These are phyloP conservation scores for Caradrina kadenii DNA, from an alignment of 2,888 invertebrate species.

Conservation along the genomic window DNA sequence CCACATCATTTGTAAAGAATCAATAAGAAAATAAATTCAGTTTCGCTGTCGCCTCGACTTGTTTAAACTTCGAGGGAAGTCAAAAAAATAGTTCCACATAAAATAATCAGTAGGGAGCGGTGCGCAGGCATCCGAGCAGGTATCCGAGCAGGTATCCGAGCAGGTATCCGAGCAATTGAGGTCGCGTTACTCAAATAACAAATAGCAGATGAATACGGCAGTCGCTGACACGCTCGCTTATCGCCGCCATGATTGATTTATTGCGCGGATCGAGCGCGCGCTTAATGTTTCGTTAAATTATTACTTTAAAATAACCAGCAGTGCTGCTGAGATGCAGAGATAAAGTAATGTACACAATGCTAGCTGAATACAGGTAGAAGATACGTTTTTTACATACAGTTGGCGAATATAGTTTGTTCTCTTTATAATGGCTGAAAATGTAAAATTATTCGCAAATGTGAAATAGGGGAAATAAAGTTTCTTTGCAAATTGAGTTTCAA, in stretches of 20 bases:
- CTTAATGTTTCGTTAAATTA: constrained; percentile 42
- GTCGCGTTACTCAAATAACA: constrained; percentile 50
- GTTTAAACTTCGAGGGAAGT: constrained; percentile 40
- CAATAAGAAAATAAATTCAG: constrained; percentile 38
- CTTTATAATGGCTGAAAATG: not conserved
- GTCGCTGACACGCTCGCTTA: constrained; percentile 38
- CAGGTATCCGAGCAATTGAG: constrained; percentile 27
- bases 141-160: constrained; percentile 15
- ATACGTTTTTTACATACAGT: not conserved
- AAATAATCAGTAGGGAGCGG: constrained; percentile 28
- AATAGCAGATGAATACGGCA: constrained; percentile 42
- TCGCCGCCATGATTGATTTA: constrained; percentile 57
- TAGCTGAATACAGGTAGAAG: not conserved
- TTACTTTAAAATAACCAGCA: constrained; percentile 37
- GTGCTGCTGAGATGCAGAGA: constrained; percentile 27
- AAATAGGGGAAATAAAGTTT: constrained; percentile 4
- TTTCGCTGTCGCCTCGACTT: constrained; percentile 26
- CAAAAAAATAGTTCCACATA: constrained; percentile 32
- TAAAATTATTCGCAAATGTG: constrained; percentile 6
- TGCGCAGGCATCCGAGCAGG: constrained; percentile 27
- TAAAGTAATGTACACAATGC: constrained; percentile 7
- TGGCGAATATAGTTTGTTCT: too few relatives aligned
- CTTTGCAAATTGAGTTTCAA: constrained; percentile 33
- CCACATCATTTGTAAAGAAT: constrained; percentile 18
- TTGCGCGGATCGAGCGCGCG: constrained; percentile 31